phyloP scores from a whole-genome alignment of 2,797 vertebrate genomes.

The Falco columbarius region DNA sequence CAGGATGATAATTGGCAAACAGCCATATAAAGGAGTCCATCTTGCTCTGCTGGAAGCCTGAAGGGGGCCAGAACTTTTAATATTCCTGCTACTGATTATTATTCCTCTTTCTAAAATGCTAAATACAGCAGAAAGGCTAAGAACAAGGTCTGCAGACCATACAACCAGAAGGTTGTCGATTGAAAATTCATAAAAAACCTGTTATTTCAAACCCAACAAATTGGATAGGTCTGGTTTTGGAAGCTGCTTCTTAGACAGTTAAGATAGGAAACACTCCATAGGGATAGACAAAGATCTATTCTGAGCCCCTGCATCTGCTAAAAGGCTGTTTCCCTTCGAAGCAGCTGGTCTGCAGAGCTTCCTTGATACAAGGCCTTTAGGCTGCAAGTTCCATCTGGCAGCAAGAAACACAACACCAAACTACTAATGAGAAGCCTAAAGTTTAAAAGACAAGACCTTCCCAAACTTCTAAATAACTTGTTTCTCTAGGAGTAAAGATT shows the following conservation, averaged over 20 bases:
- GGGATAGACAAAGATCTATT: slow-evolving; percentile 27
- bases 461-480: background rate
- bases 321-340: slow-evolving; percentile 22
- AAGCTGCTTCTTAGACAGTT: slow-evolving; percentile 16
- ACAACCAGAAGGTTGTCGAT: background rate
- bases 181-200: background rate
- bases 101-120: background rate
- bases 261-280: background rate
- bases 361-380: slow-evolving; percentile 24
- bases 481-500: background rate
- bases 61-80: background rate
- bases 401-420: background rate
- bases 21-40: background rate
- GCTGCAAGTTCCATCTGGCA: slow-evolving; percentile 37
- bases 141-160: background rate
- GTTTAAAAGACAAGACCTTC: background rate
- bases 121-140: background rate
- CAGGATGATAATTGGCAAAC: background rate
- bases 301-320: slow-evolving; percentile 27
- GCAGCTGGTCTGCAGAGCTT: slow-evolving; percentile 14
- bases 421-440: background rate
- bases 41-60: background rate
- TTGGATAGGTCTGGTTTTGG: background rate
- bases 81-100: background rate
- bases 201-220: slow-evolving; percentile 2